phyloP scores from a whole-genome alignment of 2,113 vertebrate species.

The Atherinomorus stipes region DNA sequence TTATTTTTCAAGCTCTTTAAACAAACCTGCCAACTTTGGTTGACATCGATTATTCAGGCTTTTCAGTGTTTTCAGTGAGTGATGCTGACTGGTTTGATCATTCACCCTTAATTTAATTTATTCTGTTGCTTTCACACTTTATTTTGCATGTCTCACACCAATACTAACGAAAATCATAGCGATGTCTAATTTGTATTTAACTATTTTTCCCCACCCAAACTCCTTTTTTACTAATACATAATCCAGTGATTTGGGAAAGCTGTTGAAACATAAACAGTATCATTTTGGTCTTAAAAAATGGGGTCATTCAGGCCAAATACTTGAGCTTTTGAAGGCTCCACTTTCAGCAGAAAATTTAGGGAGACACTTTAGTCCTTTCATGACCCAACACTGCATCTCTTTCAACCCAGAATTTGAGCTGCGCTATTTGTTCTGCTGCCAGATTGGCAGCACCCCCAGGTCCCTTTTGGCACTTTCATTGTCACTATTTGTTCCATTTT shows the following conservation, averaged over 20 bases:
- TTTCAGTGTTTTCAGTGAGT: no score
- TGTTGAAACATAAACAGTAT: background rate
- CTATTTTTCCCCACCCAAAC: background rate
- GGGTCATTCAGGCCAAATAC: conserved; percentile 23
- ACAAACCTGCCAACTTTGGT: conserved; percentile 8
- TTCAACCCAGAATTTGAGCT: conserved; percentile 40
- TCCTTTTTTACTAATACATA: background rate
- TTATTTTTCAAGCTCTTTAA: conserved; percentile 16
- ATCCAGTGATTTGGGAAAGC: conserved; percentile 5
- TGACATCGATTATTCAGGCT: background rate
- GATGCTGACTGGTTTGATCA: conserved; percentile 2
- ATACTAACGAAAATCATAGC: background rate
- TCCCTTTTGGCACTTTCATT: conserved; percentile 41
- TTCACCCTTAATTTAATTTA: conserved; percentile 10
- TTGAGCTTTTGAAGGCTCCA: conserved; percentile 2
- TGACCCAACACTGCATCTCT: conserved; percentile 37
- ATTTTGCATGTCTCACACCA: background rate
- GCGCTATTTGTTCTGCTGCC: conserved; percentile 26
- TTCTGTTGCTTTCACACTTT: background rate
- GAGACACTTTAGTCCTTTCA: conserved; percentile 32
- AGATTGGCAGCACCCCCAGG: conserved; percentile 44
- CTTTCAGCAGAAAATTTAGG: conserved; percentile 22
- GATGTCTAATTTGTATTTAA: background rate
- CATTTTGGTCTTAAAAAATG: background rate
- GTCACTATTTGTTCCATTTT: conserved; percentile 49